Evolutionary conservation across 53 echinoderm and acorn worm species (phyloP), one percentile per base, ranked within the genome.

Genomic region (Paelopatides confundens): DNA sequence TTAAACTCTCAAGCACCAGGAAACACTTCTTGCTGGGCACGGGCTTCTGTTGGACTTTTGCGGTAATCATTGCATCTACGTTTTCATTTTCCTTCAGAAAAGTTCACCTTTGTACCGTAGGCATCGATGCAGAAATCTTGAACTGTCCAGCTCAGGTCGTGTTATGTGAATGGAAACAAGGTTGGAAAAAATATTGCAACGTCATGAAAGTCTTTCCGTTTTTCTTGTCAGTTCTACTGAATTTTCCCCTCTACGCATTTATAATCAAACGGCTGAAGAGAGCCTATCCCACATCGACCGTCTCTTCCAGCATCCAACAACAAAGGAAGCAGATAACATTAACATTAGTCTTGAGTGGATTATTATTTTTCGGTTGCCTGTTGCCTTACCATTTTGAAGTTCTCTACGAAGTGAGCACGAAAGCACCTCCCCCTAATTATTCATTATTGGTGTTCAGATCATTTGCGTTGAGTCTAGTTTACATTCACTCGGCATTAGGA

Each of bases 351-450:
- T 53, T 81, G 11, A 53, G 52, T 54, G 81, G 81, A 49, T 11
- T 34, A 31, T 31, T 48, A 32, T 81, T 81, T 18, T 81, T 81
- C 81, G 6, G 51, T 31, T 81, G 81, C 33, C 81, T 81, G 2
- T 31, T 81, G 47, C 81, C 81, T 15, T 81, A 81, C 50, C 81
- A 81, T 4, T 51, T 81, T 17, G 52, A 81, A 30, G 81, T 81
- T 12, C 81, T 81, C 35, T 81, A 81, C 52, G 51, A 51, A 31
- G 52, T 27, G 12, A 29, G 51, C 2, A 48, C 13, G 29, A 50
- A 14, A 2, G 4, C 34, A 1, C 1, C 1, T 0, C n/a, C n/a
- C n/a, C 12, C 37, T 36, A n/a, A 23, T 5, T 21, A 74, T 74
- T 74, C 29, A 39, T 9, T 67, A 9, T 15, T 11, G 18, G 40